A percentile compares a stretch with the other conserved stretches of the same genome.
Evolutionary conservation across 37 sponge, comb jelly and placozoan genomes (phyloP).

Genomic region (Aphrocallistes beatrix): DNA sequence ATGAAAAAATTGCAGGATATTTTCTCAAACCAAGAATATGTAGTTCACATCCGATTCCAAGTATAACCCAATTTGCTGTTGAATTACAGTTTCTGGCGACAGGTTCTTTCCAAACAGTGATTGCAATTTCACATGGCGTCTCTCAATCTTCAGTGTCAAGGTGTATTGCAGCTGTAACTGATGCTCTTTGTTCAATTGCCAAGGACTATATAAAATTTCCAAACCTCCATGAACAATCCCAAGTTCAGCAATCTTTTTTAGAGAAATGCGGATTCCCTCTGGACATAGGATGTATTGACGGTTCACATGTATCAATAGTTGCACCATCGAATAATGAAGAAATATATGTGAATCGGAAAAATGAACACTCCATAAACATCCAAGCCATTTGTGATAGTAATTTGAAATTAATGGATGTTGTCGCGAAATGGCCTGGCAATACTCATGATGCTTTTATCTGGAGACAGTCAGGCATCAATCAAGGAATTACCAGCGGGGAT

Average conservation of each 20-base stretch:
- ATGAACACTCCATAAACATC: background rate
- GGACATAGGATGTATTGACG: background rate
- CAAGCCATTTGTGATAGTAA: background rate
- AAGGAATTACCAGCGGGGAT: background rate
- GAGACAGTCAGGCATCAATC: background rate
- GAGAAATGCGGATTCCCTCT: background rate
- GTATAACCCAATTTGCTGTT: background rate
- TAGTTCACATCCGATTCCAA: background rate
- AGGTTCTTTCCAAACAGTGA: background rate
- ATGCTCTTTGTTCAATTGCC: background rate
- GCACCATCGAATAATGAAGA: background rate
- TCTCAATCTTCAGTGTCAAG: background rate
- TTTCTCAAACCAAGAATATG: no score
- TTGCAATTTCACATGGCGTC: background rate
- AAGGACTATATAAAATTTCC: background rate
- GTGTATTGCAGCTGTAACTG: background rate
- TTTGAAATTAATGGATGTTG: background rate
- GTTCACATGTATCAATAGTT: background rate
- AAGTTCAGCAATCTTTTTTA: background rate
- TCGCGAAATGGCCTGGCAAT: background rate
- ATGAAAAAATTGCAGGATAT: no score
- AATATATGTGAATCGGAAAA: background rate
- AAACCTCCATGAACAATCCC: background rate
- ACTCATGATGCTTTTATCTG: background rate
- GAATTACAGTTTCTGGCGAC: background rate